Conservation (phyloP, 2,888 invertebrate species). For the Eurytoma adleriae region DNA sequence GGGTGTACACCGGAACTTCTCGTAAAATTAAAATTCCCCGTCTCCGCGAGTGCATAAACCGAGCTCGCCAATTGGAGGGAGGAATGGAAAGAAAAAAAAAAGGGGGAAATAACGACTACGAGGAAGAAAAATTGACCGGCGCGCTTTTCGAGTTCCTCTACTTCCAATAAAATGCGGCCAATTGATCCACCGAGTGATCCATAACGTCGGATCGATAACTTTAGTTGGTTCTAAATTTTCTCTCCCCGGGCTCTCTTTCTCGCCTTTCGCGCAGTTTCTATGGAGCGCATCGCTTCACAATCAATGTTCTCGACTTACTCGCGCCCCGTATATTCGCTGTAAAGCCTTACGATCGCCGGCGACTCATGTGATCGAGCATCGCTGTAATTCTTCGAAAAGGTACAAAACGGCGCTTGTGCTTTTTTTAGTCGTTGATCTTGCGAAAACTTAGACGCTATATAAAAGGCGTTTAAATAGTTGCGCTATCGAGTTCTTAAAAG, state of each 20-base stretch:
- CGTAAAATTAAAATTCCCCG: too few species aligned
- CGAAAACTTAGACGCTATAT: background rate
- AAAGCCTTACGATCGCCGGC: slow-evolving; percentile 12
- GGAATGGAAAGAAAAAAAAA: too few species aligned
- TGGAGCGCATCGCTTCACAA: background rate
- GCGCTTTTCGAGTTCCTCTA: too few species aligned
- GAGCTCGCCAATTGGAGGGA: too few species aligned
- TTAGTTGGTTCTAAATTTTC: background rate
- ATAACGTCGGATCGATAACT: background rate
- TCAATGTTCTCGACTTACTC: background rate
- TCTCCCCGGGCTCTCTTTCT: background rate
- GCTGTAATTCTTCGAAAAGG: slow-evolving; percentile 5
- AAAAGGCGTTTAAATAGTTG: background rate
- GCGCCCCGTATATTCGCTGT: background rate
- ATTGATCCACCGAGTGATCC: slow-evolving; percentile 4
- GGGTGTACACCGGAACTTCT: background rate
- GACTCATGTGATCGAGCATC: slow-evolving; percentile 4
- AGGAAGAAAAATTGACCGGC: too few species aligned
- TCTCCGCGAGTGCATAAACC: too few species aligned
- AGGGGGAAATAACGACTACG: too few species aligned
- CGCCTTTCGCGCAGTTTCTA: background rate
- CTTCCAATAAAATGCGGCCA: background rate
- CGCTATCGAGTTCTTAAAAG: background rate
- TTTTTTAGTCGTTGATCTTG: background rate
- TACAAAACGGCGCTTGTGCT: too few species aligned